Percentiles rank a stretch among this genome's conserved stretches.
These are phyloP conservation scores for Neoaliturus tenellus DNA, from an alignment of 2,888 invertebrate genomes.

Conservation along the genomic window DNA sequence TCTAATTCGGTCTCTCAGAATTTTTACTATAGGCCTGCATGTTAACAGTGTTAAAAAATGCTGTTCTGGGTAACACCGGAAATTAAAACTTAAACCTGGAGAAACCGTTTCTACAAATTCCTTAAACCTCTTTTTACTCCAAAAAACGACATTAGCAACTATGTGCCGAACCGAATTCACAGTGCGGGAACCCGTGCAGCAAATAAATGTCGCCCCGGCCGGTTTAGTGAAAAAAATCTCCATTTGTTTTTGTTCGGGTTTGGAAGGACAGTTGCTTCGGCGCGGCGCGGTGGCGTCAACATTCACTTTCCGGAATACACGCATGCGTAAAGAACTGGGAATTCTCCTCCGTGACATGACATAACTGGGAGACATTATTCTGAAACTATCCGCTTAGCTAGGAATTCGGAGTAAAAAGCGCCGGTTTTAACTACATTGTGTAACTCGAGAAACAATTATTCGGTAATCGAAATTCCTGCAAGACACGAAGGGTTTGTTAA, in stretches of 20 bases:
- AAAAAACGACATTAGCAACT: neutral
- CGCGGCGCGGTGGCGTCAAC: neutral
- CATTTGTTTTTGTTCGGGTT: neutral
- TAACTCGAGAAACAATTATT: neutral
- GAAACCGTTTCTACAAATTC: too few species aligned
- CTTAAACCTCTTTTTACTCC: too few species aligned
- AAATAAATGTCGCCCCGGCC: too few species aligned
- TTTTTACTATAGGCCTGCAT: too few species aligned
- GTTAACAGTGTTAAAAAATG: too few species aligned
- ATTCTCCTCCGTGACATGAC: constrained; percentile 1
- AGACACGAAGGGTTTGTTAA: too few species aligned
- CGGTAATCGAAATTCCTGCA: neutral
- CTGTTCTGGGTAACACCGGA: too few species aligned
- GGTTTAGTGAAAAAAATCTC: too few species aligned
- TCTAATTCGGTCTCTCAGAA: too few species aligned
- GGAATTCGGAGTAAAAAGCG: neutral
- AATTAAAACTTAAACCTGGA: too few species aligned
- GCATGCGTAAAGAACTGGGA: constrained; percentile 19
- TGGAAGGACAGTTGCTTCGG: neutral
- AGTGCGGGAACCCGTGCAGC: too few species aligned
- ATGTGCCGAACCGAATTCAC: neutral
- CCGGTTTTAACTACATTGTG: neutral
- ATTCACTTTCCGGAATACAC: constrained; percentile 2
- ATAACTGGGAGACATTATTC: neutral
- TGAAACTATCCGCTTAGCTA: neutral